phyloP scores from a whole-genome alignment of 2,113 vertebrate genomes.

The Mustela lutreola region DNA sequence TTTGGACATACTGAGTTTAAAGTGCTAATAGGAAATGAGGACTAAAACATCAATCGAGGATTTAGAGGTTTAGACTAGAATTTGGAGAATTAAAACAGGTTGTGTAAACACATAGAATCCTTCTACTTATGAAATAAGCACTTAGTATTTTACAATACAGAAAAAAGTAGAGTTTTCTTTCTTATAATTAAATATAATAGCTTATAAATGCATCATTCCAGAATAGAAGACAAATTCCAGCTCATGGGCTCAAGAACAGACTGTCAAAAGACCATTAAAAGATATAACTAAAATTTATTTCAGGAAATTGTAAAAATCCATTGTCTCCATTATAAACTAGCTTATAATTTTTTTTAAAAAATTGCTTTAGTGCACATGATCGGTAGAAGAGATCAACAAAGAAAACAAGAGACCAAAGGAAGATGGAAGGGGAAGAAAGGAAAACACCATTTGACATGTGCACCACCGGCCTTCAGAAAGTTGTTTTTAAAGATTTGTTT shows the following conservation, averaged over 20 bases:
- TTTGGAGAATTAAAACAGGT: neutral
- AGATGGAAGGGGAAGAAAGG: neutral
- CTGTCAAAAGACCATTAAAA: neutral
- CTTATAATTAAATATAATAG: neutral
- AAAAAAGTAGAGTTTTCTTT: neutral
- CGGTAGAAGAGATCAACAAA: neutral
- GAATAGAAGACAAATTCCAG: neutral
- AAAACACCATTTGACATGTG: neutral
- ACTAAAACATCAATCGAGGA: neutral
- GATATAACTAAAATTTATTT: neutral
- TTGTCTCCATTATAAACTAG: neutral
- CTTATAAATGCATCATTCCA: neutral
- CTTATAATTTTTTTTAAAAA: neutral
- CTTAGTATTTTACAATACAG: neutral
- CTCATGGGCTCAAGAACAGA: neutral
- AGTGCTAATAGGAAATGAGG: neutral
- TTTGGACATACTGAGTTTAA: neutral
- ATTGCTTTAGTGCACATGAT: neutral
- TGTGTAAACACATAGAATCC: neutral
- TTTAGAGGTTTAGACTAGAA: neutral
- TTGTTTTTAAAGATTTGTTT: neutral
- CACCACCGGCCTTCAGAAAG: neutral
- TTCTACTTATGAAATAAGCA: neutral
- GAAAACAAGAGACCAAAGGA: neutral
- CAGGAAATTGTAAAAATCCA: conserved; percentile 8